These are phyloP conservation scores for Caenorhabditis virilis DNA, from an alignment of 2,888 invertebrate species.

Conservation along the genomic window DNA sequence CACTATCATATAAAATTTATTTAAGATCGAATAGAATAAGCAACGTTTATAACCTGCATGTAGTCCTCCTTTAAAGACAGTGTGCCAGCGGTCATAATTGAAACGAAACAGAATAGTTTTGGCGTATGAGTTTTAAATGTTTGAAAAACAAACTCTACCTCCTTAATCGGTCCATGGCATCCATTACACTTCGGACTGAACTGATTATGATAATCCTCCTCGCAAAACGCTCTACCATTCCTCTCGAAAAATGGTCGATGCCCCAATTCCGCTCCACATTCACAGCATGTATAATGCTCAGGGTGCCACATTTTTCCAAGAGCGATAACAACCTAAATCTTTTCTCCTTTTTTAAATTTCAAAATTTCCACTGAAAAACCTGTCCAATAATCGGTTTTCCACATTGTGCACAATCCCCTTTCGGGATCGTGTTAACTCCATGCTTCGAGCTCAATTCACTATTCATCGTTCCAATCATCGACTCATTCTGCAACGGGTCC, in stretches of 20 bases:
- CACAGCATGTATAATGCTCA: conserved; percentile 96
- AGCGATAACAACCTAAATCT: conserved; percentile 83
- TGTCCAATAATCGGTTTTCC: conserved; percentile 98
- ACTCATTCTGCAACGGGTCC: conserved; percentile 72
- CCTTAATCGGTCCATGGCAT: conserved; percentile 97
- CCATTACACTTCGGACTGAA: conserved; percentile 98
- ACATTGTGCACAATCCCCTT: conserved; percentile 98
- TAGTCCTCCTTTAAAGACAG: no score
- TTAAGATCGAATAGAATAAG: no score
- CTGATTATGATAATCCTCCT: conserved; percentile 94
- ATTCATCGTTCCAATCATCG: conserved; percentile 86
- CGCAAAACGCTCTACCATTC: conserved; percentile 89
- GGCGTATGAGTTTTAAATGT: neutral
- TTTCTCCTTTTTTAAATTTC: no score
- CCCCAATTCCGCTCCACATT: conserved; percentile 93
- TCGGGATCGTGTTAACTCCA: conserved; percentile 96
- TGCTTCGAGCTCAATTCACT: conserved; percentile 75
- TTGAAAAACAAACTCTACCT: conserved; percentile 76
- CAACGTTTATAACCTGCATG: no score
- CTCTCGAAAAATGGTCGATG: conserved; percentile 96
- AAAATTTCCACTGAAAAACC: no score
- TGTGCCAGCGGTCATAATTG: no score
- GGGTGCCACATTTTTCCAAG: conserved; percentile 98
- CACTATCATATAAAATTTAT: no score
- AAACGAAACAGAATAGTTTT: neutral